Percentiles rank a stretch among this genome's conserved stretches.
Conservation (phyloP, 1,140 invertebrate genomes). For the Latrodectus geometricus region DNA sequence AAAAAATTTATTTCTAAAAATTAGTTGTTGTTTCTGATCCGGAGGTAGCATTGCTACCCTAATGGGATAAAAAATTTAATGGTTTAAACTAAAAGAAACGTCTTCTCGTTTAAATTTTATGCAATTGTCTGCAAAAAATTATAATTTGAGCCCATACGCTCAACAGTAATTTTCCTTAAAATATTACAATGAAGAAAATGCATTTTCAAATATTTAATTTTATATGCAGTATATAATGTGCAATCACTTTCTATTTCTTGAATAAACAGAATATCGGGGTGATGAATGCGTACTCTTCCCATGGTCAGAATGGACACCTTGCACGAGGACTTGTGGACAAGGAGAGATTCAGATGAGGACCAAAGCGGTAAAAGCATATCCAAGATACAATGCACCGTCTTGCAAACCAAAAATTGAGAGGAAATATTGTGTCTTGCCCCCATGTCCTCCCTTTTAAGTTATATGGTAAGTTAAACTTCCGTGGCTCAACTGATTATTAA, state of each 20-base stretch:
- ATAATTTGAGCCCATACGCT: not conserved
- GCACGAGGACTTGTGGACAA: constrained; percentile 77
- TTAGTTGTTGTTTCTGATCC: no score
- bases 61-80: no score
- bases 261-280: not conserved
- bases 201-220: not conserved
- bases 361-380: constrained; percentile 71
- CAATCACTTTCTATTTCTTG: not conserved
- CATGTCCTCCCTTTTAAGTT: constrained; percentile 65
- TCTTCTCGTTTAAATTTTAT: no score
- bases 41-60: no score
- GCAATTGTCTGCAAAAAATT: not conserved
- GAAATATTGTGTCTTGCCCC: constrained; percentile 67
- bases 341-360: constrained; percentile 69
- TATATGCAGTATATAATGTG: not conserved
- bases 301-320: constrained; percentile 82
- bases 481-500: no score
- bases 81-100: no score
- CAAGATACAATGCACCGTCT: constrained; percentile 76
- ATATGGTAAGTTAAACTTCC: not conserved
- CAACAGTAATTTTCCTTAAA: not conserved
- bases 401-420: constrained; percentile 73
- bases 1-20: no score
- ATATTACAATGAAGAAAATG: not conserved
- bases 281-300: constrained; percentile 76